phyloP scores from a whole-genome alignment of 2,797 vertebrate species.

The Amniataba percoides region DNA sequence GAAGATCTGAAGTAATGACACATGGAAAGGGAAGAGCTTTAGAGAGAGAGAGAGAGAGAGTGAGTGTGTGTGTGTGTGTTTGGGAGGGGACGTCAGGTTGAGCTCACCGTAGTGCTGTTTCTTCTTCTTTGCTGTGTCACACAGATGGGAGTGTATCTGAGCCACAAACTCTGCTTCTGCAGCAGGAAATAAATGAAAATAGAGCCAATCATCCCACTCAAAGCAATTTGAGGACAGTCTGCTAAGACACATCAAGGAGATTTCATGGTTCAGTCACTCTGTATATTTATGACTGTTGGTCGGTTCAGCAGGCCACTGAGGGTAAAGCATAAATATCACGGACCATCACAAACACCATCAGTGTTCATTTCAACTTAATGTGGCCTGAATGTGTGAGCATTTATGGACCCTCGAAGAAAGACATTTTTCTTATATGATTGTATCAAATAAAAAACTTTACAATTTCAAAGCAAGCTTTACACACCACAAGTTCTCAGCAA shows the following conservation, averaged over 20 bases:
- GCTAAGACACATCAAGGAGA: conserved; percentile 15
- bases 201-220: conserved; percentile 36
- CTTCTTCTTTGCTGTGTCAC: conserved; percentile 77
- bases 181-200: conserved; percentile 50
- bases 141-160: conserved; percentile 77
- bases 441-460: not conserved
- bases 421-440: not conserved
- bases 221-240: conserved; percentile 34
- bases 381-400: not conserved
- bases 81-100: conserved; percentile 28
- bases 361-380: conserved; percentile 27
- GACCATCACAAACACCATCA: conserved; percentile 5
- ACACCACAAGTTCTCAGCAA: not conserved
- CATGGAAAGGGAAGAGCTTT: conserved; percentile 33
- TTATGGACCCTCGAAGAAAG: not conserved
- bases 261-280: conserved; percentile 24
- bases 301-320: too few species aligned
- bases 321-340: conserved; percentile 22
- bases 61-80: conserved; percentile 20
- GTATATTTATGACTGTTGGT: conserved; percentile 26
- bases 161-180: conserved; percentile 79
- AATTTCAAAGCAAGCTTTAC: not conserved
- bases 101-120: conserved; percentile 80
- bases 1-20: conserved; percentile 39
- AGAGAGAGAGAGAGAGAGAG: too few species aligned